Percentiles rank a stretch among this genome's conserved stretches.
Conservation (phyloP, 2,888 invertebrate species). For the Habroteleia sp. region DNA sequence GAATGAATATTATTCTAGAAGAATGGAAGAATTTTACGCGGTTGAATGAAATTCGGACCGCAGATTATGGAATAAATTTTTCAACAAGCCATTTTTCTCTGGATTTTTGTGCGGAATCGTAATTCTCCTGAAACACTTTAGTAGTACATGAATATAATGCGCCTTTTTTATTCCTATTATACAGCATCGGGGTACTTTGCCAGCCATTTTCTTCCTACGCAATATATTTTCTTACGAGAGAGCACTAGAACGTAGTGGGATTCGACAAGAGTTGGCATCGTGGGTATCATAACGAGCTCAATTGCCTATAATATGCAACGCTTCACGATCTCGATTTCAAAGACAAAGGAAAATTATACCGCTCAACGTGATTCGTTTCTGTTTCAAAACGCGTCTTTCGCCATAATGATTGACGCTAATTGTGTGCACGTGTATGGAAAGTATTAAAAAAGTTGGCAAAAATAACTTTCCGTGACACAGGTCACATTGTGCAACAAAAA, state of each 20-base stretch:
- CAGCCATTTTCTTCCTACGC: conserved; percentile 47
- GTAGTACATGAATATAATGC: conserved; percentile 55
- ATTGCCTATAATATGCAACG: conserved; percentile 48
- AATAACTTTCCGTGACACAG: conserved; percentile 14
- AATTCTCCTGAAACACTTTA: conserved; percentile 51
- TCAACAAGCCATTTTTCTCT: conserved; percentile 47
- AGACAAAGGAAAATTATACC: conserved; percentile 49
- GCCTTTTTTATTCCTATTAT: conserved; percentile 57
- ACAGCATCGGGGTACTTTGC: conserved; percentile 34
- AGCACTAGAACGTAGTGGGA: conserved; percentile 34
- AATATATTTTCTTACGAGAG: conserved; percentile 54
- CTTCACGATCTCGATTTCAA: conserved; percentile 45
- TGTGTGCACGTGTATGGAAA: conserved; percentile 24
- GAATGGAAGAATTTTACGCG: conserved; percentile 9
- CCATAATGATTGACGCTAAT: conserved; percentile 48
- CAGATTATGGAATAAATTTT: conserved; percentile 48
- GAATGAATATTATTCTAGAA: background rate
- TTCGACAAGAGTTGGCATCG: conserved; percentile 59
- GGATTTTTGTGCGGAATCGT: conserved; percentile 37
- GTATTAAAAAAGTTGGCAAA: conserved; percentile 15
- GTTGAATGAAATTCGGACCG: conserved; percentile 40
- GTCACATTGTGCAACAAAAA: conserved; percentile 7
- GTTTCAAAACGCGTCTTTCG: conserved; percentile 18
- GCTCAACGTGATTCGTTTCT: conserved; percentile 36
- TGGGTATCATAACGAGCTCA: conserved; percentile 49